Evolutionary conservation across 2,888 invertebrate species (phyloP).

Genomic region (Ennomos quercinarius): DNA sequence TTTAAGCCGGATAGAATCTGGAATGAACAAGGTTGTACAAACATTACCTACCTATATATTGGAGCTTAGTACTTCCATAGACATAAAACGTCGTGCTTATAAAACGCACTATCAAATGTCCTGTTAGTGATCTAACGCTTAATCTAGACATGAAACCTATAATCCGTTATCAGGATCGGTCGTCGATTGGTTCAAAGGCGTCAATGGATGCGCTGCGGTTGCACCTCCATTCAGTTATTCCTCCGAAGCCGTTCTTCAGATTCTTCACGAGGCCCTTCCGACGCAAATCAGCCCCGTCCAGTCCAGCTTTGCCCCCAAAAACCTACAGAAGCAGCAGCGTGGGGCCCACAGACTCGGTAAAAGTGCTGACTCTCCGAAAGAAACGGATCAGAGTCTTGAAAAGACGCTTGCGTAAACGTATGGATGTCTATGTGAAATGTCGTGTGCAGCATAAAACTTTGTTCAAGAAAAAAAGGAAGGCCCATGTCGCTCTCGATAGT

Average conservation of each 20-base stretch:
- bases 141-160: constrained; percentile 24
- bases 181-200: constrained; percentile 82
- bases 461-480: constrained; percentile 61
- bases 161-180: constrained; percentile 70
- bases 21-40: too few relatives aligned
- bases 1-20: constrained; percentile 7
- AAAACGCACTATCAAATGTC: neutral
- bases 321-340: constrained; percentile 80
- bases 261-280: constrained; percentile 88
- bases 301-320: constrained; percentile 86
- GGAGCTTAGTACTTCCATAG: too few relatives aligned
- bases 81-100: too few relatives aligned
- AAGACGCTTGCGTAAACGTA: constrained; percentile 73
- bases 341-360: constrained; percentile 80
- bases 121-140: neutral
- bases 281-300: constrained; percentile 88
- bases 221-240: constrained; percentile 84
- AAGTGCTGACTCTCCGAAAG: constrained; percentile 64
- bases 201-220: constrained; percentile 81
- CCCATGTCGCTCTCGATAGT: constrained; percentile 61
- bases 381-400: constrained; percentile 68
- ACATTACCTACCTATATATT: too few relatives aligned
- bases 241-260: constrained; percentile 86
- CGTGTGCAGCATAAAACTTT: constrained; percentile 64
- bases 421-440: constrained; percentile 81